Base-by-base conservation (phyloP, 53 echinoderm and acorn worm species). In the Glandiceps talaboti region DNA sequence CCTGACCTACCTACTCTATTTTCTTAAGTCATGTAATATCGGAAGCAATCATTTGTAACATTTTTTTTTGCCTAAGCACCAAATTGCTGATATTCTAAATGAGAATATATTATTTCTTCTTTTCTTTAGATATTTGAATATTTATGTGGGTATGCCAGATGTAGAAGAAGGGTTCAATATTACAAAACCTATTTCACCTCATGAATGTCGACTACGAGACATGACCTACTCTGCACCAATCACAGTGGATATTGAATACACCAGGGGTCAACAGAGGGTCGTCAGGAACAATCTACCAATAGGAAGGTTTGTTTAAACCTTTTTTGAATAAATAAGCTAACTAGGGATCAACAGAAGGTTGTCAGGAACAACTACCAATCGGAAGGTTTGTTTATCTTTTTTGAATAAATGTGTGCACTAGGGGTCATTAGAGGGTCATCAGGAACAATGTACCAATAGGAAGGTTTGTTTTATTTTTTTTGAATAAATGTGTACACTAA, bases 201-300 rank as follows among this genome's bases (percentile, higher is more conserved):
- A 96, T 30, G 97, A 96, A 76, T 96, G 97, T 80, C 84, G 97
- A n/a, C 89, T 96, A 30, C 85, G 97, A 28, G 97, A 96, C 82
- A 96, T 96, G 97, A 96, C 97, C 14, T 96, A 96, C 84, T 96
- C 97, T 0, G 90, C 92, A 30, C 97, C 92, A 27, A 96, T 92
- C 79, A 96, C 92, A 26, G 97, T 96, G 28, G 97, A 96, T 79
- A 91, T 96, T 27, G 97, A 96, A 73, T 96, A 96, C 73, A 96
- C 97, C 29, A 82, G 97, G 75, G 97, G 97, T 12, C 86, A 88
- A 73, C 97, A 96, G 86, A 86, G 92, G 80, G 97, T 92, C 74
- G 90, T 93, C 76, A 79, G 97, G 28, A 96, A 96, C 73, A 93
- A 92, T 81, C 82, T 96, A 25, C 97, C 97, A 1, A 96, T 96